Evolutionary conservation across 2,888 invertebrate species (phyloP).

Genomic region (Bimastos eiseni): DNA sequence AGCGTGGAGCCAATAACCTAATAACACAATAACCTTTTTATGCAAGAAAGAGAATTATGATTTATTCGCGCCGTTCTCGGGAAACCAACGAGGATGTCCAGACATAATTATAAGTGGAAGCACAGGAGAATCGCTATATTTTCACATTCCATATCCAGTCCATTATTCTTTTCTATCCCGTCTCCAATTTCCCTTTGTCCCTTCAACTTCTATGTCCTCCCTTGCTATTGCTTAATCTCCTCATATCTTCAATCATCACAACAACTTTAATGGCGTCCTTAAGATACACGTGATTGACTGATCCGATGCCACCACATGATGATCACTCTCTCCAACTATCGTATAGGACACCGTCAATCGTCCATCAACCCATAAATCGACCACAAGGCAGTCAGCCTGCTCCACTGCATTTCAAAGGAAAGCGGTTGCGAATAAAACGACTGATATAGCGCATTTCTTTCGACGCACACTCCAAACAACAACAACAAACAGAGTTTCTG

Average conservation of each 20-base stretch:
- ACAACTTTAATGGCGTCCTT: neutral
- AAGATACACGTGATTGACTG: neutral
- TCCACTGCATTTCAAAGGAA: neutral
- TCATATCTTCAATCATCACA: neutral
- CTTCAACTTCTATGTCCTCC: no score
- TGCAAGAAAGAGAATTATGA: no score
- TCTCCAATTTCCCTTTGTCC: no score
- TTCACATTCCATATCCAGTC: neutral
- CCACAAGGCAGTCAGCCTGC: neutral
- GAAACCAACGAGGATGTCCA: no score
- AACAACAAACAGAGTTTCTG: slow-evolving; percentile 3
- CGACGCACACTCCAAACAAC: neutral
- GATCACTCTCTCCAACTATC: neutral
- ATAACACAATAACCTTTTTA: no score
- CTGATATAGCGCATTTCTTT: neutral
- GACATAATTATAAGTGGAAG: no score
- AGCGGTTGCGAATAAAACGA: neutral
- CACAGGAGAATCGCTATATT: neutral
- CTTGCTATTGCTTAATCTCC: neutral
- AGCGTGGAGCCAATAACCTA: no score
- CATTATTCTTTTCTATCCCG: neutral
- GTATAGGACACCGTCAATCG: neutral
- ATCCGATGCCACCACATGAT: neutral
- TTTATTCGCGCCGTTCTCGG: no score
- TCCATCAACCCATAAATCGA: neutral